Evolutionary conservation across 2,113 vertebrate genomes (phyloP).

Genomic region (Plectropomus leopardus): DNA sequence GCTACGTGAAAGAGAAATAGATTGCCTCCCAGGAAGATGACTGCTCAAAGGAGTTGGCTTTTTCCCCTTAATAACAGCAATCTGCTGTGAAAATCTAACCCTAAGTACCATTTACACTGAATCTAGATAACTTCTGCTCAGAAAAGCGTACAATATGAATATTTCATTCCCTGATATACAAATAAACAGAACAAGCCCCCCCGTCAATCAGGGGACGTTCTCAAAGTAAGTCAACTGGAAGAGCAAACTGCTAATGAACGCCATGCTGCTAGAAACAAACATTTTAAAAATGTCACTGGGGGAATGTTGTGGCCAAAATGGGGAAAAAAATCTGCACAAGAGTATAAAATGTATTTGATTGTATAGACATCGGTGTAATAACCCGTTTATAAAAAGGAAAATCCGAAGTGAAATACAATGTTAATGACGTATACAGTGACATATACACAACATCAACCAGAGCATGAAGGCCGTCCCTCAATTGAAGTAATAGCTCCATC

Average conservation of each 20-base stretch:
- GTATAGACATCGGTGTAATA: constrained; percentile 26
- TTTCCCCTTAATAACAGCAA: constrained; percentile 85
- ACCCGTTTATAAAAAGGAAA: constrained; percentile 45
- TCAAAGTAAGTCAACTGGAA: constrained; percentile 77
- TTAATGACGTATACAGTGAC: constrained; percentile 63
- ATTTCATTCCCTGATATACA: constrained; percentile 86
- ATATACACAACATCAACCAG: constrained; percentile 70
- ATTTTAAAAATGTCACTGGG: constrained; percentile 63
- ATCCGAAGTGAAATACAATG: constrained; percentile 52
- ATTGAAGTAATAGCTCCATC: constrained; percentile 69
- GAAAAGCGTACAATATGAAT: constrained; percentile 86
- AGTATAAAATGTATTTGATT: constrained; percentile 50
- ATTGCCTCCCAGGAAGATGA: constrained; percentile 87
- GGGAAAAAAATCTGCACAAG: constrained; percentile 48
- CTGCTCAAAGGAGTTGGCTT: constrained; percentile 77
- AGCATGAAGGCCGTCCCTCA: constrained; percentile 63
- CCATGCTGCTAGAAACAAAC: constrained; percentile 62
- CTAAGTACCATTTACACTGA: constrained; percentile 87
- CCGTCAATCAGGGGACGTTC: constrained; percentile 78
- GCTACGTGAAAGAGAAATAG: constrained; percentile 84
- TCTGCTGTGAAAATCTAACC: constrained; percentile 89
- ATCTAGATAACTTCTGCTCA: constrained; percentile 87
- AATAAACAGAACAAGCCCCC: constrained; percentile 82
- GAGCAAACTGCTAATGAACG: constrained; percentile 83
- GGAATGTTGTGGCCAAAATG: constrained; percentile 31